Evolutionary conservation across 2,797 vertebrate species (phyloP).

Genomic region (Allochrocebus solatus): DNA sequence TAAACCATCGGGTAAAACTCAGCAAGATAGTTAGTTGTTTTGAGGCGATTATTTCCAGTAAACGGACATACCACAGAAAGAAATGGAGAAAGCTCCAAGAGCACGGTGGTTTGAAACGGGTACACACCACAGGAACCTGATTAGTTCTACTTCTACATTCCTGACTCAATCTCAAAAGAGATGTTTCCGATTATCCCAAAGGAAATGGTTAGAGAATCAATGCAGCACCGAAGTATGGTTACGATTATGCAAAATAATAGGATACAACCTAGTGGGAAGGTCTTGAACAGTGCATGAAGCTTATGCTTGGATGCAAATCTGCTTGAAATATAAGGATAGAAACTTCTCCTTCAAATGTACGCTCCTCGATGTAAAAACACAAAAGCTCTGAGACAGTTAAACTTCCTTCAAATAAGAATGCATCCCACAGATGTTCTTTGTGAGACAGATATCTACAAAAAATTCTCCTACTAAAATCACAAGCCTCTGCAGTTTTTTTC

Average conservation of each 20-base stretch:
- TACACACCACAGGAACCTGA: not conserved
- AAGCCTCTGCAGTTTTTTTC: not conserved
- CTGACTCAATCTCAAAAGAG: not conserved
- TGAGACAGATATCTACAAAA: not conserved
- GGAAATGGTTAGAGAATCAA: not conserved
- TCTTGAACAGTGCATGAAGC: not conserved
- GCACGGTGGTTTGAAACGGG: not conserved
- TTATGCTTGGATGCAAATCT: conserved; percentile 26
- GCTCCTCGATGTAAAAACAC: conserved; percentile 5
- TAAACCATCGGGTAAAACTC: not conserved
- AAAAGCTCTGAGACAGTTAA: conserved; percentile 47
- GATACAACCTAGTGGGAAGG: not conserved
- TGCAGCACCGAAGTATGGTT: not conserved
- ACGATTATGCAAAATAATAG: not conserved
- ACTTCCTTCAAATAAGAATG: conserved; percentile 13
- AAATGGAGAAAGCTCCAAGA: not conserved
- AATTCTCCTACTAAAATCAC: not conserved
- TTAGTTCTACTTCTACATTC: not conserved
- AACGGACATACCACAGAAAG: not conserved
- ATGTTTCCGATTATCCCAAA: not conserved
- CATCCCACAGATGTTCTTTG: conserved; percentile 4
- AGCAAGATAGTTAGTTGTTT: not conserved
- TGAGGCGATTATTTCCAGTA: not conserved
- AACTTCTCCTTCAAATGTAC: not conserved
- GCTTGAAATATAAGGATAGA: conserved; percentile 26